phyloP scores from a whole-genome alignment of 1,140 invertebrate genomes.

The Ceratitis capitata region DNA sequence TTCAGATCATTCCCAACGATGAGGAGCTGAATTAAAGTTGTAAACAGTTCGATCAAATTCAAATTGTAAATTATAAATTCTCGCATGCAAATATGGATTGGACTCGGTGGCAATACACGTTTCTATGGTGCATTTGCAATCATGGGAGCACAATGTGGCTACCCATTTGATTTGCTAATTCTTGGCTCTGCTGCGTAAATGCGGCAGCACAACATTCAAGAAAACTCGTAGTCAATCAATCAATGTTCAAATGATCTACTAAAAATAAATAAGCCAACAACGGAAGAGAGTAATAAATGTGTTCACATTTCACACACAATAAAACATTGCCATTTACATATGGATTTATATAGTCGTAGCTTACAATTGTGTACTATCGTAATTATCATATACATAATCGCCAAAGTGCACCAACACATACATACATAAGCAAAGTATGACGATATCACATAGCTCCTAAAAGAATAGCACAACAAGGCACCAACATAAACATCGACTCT shows the following conservation, averaged over 20 bases:
- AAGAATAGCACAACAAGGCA: neutral
- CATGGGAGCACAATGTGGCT: conserved; percentile 54
- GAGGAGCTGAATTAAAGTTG: neutral
- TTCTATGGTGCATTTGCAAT: conserved; percentile 54
- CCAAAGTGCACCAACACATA: neutral
- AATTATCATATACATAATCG: conserved; percentile 1
- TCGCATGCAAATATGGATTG: conserved; percentile 60
- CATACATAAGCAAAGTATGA: neutral
- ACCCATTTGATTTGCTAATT: conserved; percentile 54
- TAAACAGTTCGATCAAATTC: neutral
- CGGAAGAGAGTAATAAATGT: conserved; percentile 13
- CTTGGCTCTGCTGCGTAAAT: neutral
- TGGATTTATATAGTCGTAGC: neutral
- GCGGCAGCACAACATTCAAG: neutral
- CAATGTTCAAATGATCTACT: neutral
- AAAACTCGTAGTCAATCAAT: neutral
- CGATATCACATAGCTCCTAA: neutral
- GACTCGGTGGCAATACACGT: conserved; percentile 60
- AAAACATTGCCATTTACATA: conserved; percentile 15
- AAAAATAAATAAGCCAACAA: neutral
- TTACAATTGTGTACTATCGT: neutral
- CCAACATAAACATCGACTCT: neutral
- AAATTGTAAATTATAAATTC: neutral
- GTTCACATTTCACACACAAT: neutral
- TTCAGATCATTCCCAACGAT: neutral